Evolutionary conservation across 2,888 invertebrate species (phyloP).

Genomic region (Temnothorax rugatulus): DNA sequence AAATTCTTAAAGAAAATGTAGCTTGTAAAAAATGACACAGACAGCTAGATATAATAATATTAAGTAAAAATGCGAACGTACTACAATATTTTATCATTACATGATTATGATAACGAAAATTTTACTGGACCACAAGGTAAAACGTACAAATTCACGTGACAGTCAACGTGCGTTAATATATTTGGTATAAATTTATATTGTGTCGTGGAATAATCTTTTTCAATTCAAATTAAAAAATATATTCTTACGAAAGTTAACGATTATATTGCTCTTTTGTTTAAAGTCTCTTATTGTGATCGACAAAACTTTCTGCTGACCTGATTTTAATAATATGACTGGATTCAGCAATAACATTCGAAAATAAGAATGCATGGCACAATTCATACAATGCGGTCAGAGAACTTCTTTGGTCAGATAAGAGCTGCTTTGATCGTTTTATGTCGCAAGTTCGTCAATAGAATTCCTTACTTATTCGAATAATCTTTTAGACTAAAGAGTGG

Average conservation of each 20-base stretch:
- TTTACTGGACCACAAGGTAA: too few species aligned
- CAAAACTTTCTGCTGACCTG: not conserved
- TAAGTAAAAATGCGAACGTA: too few species aligned
- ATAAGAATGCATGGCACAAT: not conserved
- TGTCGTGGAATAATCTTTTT: too few species aligned
- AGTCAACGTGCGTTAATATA: too few species aligned
- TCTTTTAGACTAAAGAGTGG: not conserved
- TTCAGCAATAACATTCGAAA: not conserved
- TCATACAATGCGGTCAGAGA: not conserved
- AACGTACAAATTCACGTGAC: too few species aligned
- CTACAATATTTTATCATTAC: too few species aligned
- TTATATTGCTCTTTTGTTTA: not conserved
- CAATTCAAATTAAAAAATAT: too few species aligned
- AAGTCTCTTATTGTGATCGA: not conserved
- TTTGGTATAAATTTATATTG: too few species aligned
- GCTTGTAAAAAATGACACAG: too few species aligned
- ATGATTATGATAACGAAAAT: too few species aligned
- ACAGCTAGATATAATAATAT: too few species aligned
- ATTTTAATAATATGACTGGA: not conserved
- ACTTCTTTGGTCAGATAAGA: conserved; percentile 15
- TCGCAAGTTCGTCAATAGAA: not conserved
- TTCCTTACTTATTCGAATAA: not conserved
- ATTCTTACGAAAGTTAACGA: not conserved
- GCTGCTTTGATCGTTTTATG: conserved; percentile 59
- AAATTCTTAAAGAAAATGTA: not conserved